A percentile compares a stretch with the other conserved stretches of the same genome.
Conservation (phyloP, 1,140 invertebrate genomes). For the Ectropis grisescens region DNA sequence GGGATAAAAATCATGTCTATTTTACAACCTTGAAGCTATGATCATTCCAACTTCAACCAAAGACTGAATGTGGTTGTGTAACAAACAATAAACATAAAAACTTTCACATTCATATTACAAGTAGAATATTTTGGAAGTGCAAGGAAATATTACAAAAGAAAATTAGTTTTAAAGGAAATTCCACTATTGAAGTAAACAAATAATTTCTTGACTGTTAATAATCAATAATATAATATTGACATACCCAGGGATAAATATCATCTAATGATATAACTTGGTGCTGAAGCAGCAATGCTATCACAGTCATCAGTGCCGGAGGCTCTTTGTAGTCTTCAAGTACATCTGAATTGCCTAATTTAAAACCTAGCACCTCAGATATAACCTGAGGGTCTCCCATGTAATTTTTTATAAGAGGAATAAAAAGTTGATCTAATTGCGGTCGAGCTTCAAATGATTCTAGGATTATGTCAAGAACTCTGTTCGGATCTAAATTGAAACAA, state of each 20-base stretch:
- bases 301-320: constrained; percentile 86
- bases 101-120: too few relatives aligned
- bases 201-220: too few relatives aligned
- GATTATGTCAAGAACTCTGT: constrained; percentile 96
- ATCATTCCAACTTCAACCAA: too few relatives aligned
- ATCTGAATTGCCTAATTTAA: constrained; percentile 89
- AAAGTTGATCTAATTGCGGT: constrained; percentile 80
- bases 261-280: constrained; percentile 88
- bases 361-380: constrained; percentile 91
- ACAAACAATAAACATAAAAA: too few relatives aligned
- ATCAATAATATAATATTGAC: too few relatives aligned
- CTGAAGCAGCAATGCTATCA: constrained; percentile 92
- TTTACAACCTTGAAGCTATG: too few relatives aligned
- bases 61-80: too few relatives aligned
- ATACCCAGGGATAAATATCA: constrained; percentile 93
- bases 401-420: constrained; percentile 85
- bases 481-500: constrained; percentile 99
- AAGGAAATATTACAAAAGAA: too few relatives aligned
- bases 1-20: too few relatives aligned
- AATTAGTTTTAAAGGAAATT: too few relatives aligned
- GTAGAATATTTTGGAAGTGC: too few relatives aligned
- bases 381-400: constrained; percentile 84
- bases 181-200: too few relatives aligned
- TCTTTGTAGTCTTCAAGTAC: constrained; percentile 76
- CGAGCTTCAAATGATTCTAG: constrained; percentile 96